Conservation (phyloP, 2,888 invertebrate genomes). For the Craniophora ligustri region DNA sequence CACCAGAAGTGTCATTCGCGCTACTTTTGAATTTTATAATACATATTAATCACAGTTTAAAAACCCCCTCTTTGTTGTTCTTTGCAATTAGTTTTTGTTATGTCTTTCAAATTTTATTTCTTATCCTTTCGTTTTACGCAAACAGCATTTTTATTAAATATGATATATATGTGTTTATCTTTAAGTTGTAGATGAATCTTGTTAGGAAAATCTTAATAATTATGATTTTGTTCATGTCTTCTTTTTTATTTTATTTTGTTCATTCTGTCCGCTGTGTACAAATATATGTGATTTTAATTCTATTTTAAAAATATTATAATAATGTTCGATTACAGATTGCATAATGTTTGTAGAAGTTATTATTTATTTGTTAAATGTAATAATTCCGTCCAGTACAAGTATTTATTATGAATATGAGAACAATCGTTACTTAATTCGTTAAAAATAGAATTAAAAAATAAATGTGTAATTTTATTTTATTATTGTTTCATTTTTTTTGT, state of each 20-base stretch:
- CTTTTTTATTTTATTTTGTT: constrained; percentile 25
- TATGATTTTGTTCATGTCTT: constrained; percentile 36
- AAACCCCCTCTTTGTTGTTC: too few relatives aligned
- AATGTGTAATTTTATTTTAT: constrained; percentile 35
- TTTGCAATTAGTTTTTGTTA: too few relatives aligned
- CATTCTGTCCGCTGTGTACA: constrained; percentile 12
- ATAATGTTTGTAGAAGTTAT: constrained; percentile 33
- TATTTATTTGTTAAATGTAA: constrained; percentile 37
- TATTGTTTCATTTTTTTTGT: constrained; percentile 37
- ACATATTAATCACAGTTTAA: too few relatives aligned
- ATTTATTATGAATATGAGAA: constrained; percentile 43
- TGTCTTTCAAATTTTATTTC: constrained; percentile 2
- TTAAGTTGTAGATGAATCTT: constrained; percentile 46
- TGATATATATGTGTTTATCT: constrained; percentile 8
- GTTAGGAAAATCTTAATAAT: constrained; percentile 40
- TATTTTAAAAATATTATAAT: constrained; percentile 16
- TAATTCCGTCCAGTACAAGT: constrained; percentile 57
- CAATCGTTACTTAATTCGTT: constrained; percentile 52
- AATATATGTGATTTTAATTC: constrained; percentile 25
- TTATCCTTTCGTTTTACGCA: constrained; percentile 21
- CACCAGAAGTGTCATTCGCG: too few relatives aligned
- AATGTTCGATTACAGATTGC: constrained; percentile 24
- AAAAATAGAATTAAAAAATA: constrained; percentile 33
- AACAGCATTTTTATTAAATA: constrained; percentile 1
- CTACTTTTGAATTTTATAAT: too few relatives aligned